These are phyloP conservation scores for Bursaphelenchus mucronatus DNA, from an alignment of 1,140 invertebrate species.

Conservation along the genomic window DNA sequence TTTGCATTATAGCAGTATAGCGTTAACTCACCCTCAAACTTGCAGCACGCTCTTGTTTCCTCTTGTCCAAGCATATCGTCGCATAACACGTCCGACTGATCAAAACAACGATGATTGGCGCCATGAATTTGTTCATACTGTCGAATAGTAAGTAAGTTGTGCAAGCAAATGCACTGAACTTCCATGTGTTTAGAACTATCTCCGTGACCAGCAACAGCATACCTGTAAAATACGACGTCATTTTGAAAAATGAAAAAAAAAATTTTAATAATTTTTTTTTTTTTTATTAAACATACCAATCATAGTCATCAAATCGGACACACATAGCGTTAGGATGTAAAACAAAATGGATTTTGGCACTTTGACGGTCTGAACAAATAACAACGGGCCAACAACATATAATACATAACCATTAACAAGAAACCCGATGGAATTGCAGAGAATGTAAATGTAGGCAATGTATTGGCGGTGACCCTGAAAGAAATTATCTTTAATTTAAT, in stretches of 20 bases:
- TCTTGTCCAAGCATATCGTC: constrained; percentile 56
- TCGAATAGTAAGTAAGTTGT: constrained; percentile 57
- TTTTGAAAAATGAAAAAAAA: constrained; percentile 24
- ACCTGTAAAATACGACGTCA: constrained; percentile 36
- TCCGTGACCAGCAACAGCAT: constrained; percentile 57
- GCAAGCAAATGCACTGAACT: constrained; percentile 43
- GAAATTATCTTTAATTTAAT: neutral
- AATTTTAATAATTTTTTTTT: constrained; percentile 25
- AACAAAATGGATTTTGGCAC: constrained; percentile 59
- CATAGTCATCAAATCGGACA: constrained; percentile 58
- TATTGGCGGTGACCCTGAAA: constrained; percentile 57
- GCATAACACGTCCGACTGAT: constrained; percentile 58
- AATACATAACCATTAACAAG: constrained; percentile 55
- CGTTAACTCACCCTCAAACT: constrained; percentile 52
- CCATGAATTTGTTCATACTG: constrained; percentile 58
- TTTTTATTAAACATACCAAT: constrained; percentile 37
- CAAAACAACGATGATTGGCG: constrained; percentile 55
- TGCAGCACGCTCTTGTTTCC: constrained; percentile 49
- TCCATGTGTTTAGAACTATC: constrained; percentile 53
- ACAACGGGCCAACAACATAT: constrained; percentile 52
- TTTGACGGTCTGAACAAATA: constrained; percentile 28
- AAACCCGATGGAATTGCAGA: constrained; percentile 55
- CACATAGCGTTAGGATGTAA: constrained; percentile 54
- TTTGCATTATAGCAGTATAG: neutral
- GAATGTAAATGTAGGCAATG: constrained; percentile 55